Base-by-base conservation (phyloP, 23 tunicate species). In the Botrylloides violaceus region DNA sequence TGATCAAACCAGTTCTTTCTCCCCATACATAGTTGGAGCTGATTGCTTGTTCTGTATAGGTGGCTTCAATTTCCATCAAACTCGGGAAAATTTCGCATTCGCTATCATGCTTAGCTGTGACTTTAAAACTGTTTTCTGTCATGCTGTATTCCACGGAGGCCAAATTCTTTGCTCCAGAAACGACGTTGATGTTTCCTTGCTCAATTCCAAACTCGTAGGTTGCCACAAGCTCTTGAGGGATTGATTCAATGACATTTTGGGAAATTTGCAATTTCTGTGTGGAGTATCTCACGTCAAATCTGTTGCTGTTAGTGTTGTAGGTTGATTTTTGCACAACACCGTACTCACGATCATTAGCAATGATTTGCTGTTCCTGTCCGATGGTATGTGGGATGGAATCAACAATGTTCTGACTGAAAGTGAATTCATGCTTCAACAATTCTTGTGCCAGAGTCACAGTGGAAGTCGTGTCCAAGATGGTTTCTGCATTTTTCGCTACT, bases 21-120 rank as follows among this genome's bases (percentile, higher is more conserved):
- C 70, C 70, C 70, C 70, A 63, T 29, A 19, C 70, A 9, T 63
- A 63, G 29, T 33, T 15, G 34, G 33, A 19, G 12, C 20, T 7
- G 70, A 63, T 63, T 43, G 53, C 9, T 9, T 15, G 9, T 9
- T 9, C 15, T 9, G 9, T 15, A 15, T 7, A 43, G 15, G 53
- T 43, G 9, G 53, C 15, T 7, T 43, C 53, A 43, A 43, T 43
- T 15, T 43, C 53, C 53, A 43, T 43, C 9, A 7, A 9, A 15
- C 9, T 43, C 53, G 53, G 53, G 53, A 43, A 43, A 9, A 43
- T 15, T 15, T 9, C 9, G 12, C 53, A 43, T 43, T 43, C 53
- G 12, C 9, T 43, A 43, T 43, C 12, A 15, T 43, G 53, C 12
- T 43, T 43, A 7, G 53, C 53, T 7, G 53, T 43, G 9, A 43